These are phyloP conservation scores for Tympanoctomys barrerae DNA, from an alignment of 2,797 vertebrate species.

Conservation along the genomic window DNA sequence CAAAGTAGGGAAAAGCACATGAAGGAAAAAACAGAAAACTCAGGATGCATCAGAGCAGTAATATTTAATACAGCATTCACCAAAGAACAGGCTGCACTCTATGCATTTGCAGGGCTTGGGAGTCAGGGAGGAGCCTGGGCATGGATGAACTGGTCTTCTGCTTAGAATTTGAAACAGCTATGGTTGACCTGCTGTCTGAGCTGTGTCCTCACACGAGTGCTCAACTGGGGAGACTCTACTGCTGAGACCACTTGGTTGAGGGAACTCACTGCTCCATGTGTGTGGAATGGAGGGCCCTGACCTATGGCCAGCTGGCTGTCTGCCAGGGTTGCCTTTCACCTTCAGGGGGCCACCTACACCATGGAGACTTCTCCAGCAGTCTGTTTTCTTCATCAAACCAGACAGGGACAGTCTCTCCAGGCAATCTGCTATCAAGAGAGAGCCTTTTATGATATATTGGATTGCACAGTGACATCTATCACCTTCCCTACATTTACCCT, in stretches of 20 bases:
- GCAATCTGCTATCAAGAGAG: neutral
- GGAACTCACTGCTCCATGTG: neutral
- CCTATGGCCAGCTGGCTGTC: neutral
- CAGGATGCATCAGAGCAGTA: neutral
- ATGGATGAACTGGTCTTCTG: neutral
- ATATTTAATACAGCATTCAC: neutral
- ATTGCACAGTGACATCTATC: neutral
- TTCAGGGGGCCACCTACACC: neutral
- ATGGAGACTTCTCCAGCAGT: neutral
- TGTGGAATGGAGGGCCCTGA: neutral
- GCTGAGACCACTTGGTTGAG: neutral
- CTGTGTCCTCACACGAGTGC: neutral
- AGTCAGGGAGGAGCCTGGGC: neutral
- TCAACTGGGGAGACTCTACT: neutral
- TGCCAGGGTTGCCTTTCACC: neutral
- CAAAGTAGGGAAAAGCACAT: neutral
- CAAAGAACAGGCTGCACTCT: neutral
- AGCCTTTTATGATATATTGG: neutral
- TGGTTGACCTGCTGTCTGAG: neutral
- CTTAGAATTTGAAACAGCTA: neutral
- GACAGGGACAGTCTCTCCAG: neutral
- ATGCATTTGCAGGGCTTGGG: neutral
- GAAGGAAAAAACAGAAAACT: constrained; percentile 3
- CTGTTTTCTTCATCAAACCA: constrained; percentile 3
- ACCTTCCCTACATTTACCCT: neutral